phyloP scores from a whole-genome alignment of 2,113 vertebrate species.

The Cettia cetti region DNA sequence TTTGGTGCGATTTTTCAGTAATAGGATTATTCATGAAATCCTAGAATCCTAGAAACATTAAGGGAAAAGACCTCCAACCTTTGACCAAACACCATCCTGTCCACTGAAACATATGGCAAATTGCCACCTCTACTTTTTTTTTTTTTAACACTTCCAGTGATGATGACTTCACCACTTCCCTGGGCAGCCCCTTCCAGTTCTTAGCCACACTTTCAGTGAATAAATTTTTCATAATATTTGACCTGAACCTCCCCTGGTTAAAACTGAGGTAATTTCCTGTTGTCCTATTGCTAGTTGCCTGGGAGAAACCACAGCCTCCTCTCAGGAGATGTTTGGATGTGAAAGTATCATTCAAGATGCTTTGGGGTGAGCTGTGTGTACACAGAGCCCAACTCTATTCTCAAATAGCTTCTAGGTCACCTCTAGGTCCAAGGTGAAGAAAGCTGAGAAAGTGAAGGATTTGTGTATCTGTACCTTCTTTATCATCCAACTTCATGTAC shows the following conservation, averaged over 20 bases:
- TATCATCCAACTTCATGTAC: neutral
- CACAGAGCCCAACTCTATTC: neutral
- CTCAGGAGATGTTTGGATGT: neutral
- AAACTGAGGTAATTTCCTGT: neutral
- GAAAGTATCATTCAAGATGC: neutral
- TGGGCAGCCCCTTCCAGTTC: neutral
- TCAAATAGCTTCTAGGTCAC: neutral
- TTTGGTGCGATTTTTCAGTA: neutral
- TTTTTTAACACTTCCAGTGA: too few relatives aligned
- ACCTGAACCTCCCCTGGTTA: neutral
- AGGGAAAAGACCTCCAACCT: neutral
- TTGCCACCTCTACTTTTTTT: neutral
- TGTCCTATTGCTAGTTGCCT: rapidly evolving
- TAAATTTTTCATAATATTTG: neutral
- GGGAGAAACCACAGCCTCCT: neutral
- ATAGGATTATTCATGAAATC: neutral
- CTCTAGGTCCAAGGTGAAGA: neutral
- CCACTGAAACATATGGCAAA: neutral
- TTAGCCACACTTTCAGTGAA: neutral
- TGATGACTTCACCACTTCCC: neutral
- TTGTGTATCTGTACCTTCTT: neutral
- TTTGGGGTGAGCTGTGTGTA: neutral
- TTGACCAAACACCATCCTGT: neutral
- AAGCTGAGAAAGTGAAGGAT: neutral
- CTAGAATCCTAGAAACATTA: neutral